phyloP scores from a whole-genome alignment of 2,797 vertebrate genomes.

The Tamandua tetradactyla region DNA sequence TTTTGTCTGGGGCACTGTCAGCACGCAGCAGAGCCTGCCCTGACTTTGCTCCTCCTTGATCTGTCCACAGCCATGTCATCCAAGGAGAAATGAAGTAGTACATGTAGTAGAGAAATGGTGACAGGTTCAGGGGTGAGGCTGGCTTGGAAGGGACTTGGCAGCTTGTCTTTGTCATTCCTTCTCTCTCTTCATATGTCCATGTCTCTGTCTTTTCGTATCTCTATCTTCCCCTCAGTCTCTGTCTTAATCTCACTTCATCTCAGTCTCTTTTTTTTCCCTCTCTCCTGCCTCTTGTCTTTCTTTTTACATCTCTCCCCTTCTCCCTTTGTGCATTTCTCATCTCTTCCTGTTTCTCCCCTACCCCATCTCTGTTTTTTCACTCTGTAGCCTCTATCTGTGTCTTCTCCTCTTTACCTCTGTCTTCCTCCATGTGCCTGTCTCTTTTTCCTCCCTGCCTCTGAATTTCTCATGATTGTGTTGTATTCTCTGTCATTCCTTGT shows the following conservation, averaged over 20 bases:
- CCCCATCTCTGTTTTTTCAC: not conserved
- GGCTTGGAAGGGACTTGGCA: accelerated
- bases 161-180: not conserved
- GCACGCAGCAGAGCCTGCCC: not conserved
- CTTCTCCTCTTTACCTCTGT: too few relatives aligned
- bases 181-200: not conserved
- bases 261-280: too few relatives aligned
- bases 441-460: not conserved
- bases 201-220: not conserved
- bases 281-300: not conserved
- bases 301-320: too few relatives aligned
- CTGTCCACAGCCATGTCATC: not conserved
- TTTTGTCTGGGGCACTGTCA: not conserved
- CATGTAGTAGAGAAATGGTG: not conserved
- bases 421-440: not conserved
- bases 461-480: too few relatives aligned
- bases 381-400: not conserved
- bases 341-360: not conserved
- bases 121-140: not conserved
- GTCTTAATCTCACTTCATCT: not conserved
- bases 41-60: not conserved
- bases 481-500: too few relatives aligned
- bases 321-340: not conserved
- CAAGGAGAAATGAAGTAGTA: not conserved
- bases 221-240: not conserved